Percentiles rank a stretch among this genome's conserved stretches.
Conservation (phyloP, 2,888 invertebrate species). For the Actias luna region DNA sequence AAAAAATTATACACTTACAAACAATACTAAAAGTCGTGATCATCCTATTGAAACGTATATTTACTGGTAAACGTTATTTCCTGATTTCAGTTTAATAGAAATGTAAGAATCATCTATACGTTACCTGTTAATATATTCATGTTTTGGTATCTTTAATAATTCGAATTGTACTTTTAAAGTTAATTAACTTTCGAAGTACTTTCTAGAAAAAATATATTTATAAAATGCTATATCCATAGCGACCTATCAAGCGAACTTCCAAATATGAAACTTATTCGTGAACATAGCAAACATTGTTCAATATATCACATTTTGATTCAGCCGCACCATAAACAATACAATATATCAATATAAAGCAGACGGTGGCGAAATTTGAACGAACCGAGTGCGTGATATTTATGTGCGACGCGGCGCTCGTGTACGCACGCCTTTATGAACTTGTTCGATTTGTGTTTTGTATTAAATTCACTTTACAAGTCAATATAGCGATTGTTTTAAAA, state of each 20-base stretch:
- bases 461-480: slow-evolving; percentile 27
- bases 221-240: neutral
- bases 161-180: too few relatives aligned
- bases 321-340: slow-evolving; percentile 81
- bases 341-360: slow-evolving; percentile 82
- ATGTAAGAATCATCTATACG: too few relatives aligned
- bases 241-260: slow-evolving; percentile 51
- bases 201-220: too few relatives aligned
- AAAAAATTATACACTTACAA: too few relatives aligned
- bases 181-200: too few relatives aligned
- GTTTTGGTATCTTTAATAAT: too few relatives aligned
- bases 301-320: slow-evolving; percentile 82
- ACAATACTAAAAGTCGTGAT: too few relatives aligned
- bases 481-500: neutral
- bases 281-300: slow-evolving; percentile 71
- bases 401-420: slow-evolving; percentile 47
- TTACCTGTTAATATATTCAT: too few relatives aligned
- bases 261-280: slow-evolving; percentile 79
- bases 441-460: slow-evolving; percentile 42
- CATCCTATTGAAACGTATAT: neutral
- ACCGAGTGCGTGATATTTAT: slow-evolving; percentile 77
- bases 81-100: too few relatives aligned
- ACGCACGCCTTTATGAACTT: slow-evolving; percentile 41
- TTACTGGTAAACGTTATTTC: too few relatives aligned
- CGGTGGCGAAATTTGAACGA: slow-evolving; percentile 81